Conservation (phyloP, 2,797 vertebrate genomes). For the Nyctalus aviator region DNA sequence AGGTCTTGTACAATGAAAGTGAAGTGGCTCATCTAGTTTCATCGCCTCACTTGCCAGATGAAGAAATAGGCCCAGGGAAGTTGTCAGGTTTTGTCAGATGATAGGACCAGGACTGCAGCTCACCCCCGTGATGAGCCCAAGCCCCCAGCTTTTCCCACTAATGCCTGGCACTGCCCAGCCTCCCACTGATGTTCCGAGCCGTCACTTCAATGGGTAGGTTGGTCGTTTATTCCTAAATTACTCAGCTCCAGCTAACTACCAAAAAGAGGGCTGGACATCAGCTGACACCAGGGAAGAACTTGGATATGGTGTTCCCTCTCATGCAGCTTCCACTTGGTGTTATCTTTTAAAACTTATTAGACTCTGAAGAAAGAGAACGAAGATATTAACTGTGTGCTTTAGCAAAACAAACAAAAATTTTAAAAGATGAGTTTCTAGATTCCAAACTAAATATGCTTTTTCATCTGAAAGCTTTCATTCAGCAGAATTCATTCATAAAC, state of each 20-base stretch:
- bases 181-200: background rate
- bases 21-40: background rate
- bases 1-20: background rate
- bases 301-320: background rate
- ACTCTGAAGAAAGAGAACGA: constrained; percentile 7
- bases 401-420: background rate
- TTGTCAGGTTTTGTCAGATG: background rate
- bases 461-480: constrained; percentile 7
- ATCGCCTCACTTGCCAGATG: background rate
- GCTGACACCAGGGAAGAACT: background rate
- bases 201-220: background rate
- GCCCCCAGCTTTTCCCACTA: background rate
- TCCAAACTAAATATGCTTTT: background rate
- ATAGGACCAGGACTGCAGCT: background rate
- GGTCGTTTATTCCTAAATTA: background rate
- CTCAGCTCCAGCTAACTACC: background rate
- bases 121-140: background rate
- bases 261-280: background rate
- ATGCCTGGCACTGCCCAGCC: background rate
- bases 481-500: background rate
- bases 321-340: background rate
- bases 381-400: background rate
- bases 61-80: background rate
- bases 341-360: constrained; percentile 17
- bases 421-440: constrained; percentile 18